phyloP scores from a whole-genome alignment of 2,797 vertebrate species.

The Chelon labrosus region DNA sequence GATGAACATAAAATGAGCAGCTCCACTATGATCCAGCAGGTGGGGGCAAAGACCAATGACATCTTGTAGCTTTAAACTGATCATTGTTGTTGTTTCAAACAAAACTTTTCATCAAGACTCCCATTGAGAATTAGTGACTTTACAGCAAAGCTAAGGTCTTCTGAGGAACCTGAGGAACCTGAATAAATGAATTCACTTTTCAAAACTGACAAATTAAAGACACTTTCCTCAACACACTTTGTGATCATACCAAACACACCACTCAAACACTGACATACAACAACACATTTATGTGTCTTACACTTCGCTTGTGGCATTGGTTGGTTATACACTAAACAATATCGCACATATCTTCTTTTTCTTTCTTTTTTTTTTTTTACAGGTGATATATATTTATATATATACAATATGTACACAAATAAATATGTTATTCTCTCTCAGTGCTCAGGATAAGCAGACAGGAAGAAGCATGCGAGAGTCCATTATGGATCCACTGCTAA shows the following conservation, averaged over 20 bases:
- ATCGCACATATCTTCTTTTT: constrained; percentile 7
- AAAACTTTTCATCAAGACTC: constrained; percentile 10
- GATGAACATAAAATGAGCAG: constrained; percentile 14
- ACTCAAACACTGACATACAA: constrained; percentile 36
- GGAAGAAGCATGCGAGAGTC: constrained; percentile 16
- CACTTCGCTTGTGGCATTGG: constrained; percentile 31
- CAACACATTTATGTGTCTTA: constrained; percentile 37
- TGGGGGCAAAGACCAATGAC: constrained; percentile 52
- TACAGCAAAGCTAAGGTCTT: background rate
- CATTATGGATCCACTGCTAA: constrained; percentile 3
- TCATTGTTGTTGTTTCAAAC: constrained; percentile 5
- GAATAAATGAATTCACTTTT: background rate
- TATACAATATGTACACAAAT: constrained; percentile 75
- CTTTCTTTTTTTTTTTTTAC: constrained; percentile 43
- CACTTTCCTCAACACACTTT: background rate
- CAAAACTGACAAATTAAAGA: background rate
- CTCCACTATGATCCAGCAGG: constrained; percentile 56
- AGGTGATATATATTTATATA: constrained; percentile 4
- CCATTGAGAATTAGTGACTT: constrained; percentile 10
- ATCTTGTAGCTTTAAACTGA: constrained; percentile 21
- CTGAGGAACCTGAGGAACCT: background rate
- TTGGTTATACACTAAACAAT: constrained; percentile 45
- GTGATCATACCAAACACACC: constrained; percentile 22
- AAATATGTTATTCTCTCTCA: constrained; percentile 64
- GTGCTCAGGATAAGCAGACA: constrained; percentile 34